Conservation (phyloP, 2,888 invertebrate species). For the Apantesis nais region DNA sequence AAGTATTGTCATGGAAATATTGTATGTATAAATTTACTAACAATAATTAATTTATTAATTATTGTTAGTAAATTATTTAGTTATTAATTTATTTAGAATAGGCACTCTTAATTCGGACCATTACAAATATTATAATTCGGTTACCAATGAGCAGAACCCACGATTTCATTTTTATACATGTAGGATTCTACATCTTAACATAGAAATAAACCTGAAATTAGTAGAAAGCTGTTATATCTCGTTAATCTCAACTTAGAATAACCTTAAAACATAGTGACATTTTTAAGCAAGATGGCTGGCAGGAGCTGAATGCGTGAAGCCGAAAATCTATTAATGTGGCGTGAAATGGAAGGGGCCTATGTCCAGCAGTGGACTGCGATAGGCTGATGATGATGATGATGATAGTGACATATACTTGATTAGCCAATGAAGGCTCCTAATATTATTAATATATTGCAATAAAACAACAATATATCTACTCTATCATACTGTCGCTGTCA, state of each 20-base stretch:
- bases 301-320: no score
- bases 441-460: background rate
- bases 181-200: background rate
- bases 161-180: background rate
- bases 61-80: no score
- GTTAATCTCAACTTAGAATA: background rate
- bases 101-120: no score
- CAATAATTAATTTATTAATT: no score
- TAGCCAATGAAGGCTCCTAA: background rate
- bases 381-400: no score
- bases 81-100: no score
- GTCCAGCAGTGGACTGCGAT: no score
- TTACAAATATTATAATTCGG: background rate
- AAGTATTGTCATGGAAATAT: background rate
- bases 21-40: background rate
- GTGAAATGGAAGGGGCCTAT: no score
- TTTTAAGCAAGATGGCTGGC: no score
- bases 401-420: no score
- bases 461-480: background rate
- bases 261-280: background rate
- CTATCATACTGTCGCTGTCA: background rate
- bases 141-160: background rate
- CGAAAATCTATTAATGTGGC: no score
- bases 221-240: background rate
- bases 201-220: background rate